Conservation (phyloP, 2,888 invertebrate species). For the Microchrysa polita region DNA sequence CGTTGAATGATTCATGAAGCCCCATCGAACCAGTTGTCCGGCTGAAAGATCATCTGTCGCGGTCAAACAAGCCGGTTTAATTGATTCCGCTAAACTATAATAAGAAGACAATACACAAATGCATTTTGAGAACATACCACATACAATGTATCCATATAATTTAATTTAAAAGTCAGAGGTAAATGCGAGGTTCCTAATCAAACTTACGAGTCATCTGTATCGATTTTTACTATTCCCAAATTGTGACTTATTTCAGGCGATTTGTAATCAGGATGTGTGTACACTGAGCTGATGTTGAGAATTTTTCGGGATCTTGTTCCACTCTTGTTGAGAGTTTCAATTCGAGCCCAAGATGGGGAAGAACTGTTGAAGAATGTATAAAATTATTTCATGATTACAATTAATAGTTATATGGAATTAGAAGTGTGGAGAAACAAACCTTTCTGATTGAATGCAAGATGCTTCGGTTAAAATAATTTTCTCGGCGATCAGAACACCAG, state of each 20-base stretch:
- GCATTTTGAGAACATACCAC: not conserved
- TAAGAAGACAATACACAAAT: too few species aligned
- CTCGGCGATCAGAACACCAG: slow-evolving; percentile 5
- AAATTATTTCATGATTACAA: not conserved
- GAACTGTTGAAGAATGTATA: not conserved
- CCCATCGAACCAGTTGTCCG: not conserved
- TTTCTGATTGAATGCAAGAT: not conserved
- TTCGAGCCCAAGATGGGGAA: not conserved
- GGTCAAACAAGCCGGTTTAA: slow-evolving; percentile 40
- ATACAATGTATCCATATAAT: too few species aligned
- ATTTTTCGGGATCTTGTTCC: not conserved
- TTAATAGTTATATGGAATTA: not conserved
- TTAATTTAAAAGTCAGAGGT: not conserved
- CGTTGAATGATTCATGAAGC: not conserved
- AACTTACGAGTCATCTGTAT: slow-evolving; percentile 5
- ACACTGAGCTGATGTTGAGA: slow-evolving; percentile 3
- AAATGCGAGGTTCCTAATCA: not conserved
- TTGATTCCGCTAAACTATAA: not conserved
- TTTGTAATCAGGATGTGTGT: slow-evolving; percentile 22
- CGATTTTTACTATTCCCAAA: not conserved
- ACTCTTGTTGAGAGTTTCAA: not conserved
- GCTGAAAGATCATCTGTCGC: slow-evolving; percentile 31
- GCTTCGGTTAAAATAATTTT: slow-evolving; percentile 18
- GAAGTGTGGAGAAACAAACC: not conserved
- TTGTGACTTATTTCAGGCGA: slow-evolving; percentile 10